Evolutionary conservation across 2,888 invertebrate genomes (phyloP), one percentile per base, ranked within the genome.

Genomic region (Pollenia amentaria): DNA sequence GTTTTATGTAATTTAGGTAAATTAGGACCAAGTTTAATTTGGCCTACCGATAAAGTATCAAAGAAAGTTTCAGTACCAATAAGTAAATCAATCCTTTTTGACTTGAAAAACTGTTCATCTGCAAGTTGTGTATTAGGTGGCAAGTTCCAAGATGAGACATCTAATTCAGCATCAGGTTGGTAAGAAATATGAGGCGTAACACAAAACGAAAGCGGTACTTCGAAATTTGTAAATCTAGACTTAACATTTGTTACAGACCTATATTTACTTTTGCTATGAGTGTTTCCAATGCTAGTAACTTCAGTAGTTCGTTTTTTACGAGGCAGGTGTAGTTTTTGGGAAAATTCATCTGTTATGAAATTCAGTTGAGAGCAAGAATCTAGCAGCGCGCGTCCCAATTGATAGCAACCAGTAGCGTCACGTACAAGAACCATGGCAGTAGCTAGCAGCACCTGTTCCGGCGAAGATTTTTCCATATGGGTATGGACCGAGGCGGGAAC

Each of bases 121-220:
- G 88, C 86, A 29, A 79, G 82, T 12, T 79, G n/a, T 7, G 70
- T 79, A 51, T 84, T 84, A 67, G 42, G 46, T 12, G 78, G 85
- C n/a, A 84, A 53, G 42, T 88, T 80, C 85, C 81, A 84, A 0
- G 70, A 60, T 11, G 73, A 77, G 3, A 84, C 48, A 21, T 84
- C 78, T 48, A 85, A 55, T 10, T 84, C 81, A 12, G 60, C 12
- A 40, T 79, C 69, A 4, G 78, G 81, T 44, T 84, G 73, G 16
- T 87, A 84, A 0, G 84, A 65, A 16, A 88, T 88, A 11, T 85
- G 70, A 3, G 88, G 79, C 16, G 87, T 88, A 1, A 88, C 10
- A 65, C 83, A 85, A 40, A 86, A 87, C n/a, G 81, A 73, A 0
- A 87, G 64, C 11, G 72, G 53, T 0, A 88, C 21, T 46, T 88